Evolutionary conservation across 2,113 vertebrate species (phyloP).

Genomic region (Fregetta grallaria): DNA sequence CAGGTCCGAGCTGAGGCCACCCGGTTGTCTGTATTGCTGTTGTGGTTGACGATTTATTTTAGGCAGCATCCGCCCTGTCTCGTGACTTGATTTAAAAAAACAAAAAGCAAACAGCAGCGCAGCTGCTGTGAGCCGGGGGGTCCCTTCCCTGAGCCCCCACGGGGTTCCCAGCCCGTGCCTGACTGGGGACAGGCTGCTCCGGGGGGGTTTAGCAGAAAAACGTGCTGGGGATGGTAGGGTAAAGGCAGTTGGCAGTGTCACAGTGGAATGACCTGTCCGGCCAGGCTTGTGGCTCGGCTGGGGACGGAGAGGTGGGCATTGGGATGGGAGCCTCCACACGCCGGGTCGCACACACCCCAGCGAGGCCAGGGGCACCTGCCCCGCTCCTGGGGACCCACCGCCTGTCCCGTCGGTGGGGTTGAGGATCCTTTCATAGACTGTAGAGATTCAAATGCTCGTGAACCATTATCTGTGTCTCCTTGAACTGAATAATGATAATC

Average conservation of each 20-base stretch:
- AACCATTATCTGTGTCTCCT: neutral
- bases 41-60: constrained; percentile 47
- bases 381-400: neutral
- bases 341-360: neutral
- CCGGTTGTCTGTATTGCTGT: neutral
- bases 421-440: neutral
- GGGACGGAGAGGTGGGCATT: neutral
- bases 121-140: neutral
- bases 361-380: neutral
- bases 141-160: neutral
- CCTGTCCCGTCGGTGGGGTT: neutral
- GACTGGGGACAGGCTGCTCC: neutral
- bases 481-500: neutral
- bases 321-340: neutral
- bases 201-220: neutral
- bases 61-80: neutral
- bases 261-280: neutral
- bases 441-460: neutral
- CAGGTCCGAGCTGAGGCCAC: neutral
- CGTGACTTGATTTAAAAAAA: constrained; percentile 13
- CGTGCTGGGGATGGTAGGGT: neutral
- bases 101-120: neutral
- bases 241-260: neutral
- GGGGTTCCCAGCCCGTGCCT: rapidly evolving
- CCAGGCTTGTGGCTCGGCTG: rapidly evolving